phyloP scores from a whole-genome alignment of 2,113 vertebrate species.

The Rhea americana region DNA sequence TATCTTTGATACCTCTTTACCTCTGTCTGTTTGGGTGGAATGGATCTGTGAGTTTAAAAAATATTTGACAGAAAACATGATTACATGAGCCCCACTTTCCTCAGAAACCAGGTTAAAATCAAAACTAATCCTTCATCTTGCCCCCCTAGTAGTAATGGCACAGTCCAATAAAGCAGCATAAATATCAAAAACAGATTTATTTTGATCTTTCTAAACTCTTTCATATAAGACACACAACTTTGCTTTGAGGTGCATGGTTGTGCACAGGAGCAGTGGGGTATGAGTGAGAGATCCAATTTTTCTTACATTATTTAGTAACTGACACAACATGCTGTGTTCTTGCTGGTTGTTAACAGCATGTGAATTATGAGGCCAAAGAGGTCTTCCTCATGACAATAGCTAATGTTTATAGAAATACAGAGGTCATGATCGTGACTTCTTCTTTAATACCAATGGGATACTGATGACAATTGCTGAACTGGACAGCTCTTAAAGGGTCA shows the following conservation, averaged over 20 bases:
- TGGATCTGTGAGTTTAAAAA: background rate
- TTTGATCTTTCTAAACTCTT: background rate
- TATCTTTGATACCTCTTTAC: background rate
- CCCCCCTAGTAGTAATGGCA: background rate
- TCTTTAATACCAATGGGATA: conserved; percentile 35
- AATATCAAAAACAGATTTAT: background rate
- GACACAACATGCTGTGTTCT: conserved; percentile 47
- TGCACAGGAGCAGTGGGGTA: background rate
- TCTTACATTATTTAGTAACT: conserved; percentile 44
- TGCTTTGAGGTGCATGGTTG: rapidly evolving
- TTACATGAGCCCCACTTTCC: background rate
- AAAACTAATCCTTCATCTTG: background rate
- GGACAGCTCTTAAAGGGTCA: background rate
- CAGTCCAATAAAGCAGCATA: rapidly evolving
- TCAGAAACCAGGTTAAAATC: background rate
- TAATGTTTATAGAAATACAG: conserved; percentile 56
- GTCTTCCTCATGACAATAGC: conserved; percentile 54
- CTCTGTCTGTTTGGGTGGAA: background rate
- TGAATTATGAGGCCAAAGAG: conserved; percentile 62
- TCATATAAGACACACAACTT: background rate
- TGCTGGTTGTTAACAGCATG: conserved; percentile 59
- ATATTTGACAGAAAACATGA: background rate
- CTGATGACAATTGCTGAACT: background rate
- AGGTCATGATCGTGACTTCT: conserved; percentile 52
- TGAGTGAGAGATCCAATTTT: conserved; percentile 23